Percentiles rank a stretch among this genome's conserved stretches.
These are phyloP conservation scores for Xiphophorus hellerii DNA, from an alignment of 2,113 vertebrate species.

Conservation along the genomic window DNA sequence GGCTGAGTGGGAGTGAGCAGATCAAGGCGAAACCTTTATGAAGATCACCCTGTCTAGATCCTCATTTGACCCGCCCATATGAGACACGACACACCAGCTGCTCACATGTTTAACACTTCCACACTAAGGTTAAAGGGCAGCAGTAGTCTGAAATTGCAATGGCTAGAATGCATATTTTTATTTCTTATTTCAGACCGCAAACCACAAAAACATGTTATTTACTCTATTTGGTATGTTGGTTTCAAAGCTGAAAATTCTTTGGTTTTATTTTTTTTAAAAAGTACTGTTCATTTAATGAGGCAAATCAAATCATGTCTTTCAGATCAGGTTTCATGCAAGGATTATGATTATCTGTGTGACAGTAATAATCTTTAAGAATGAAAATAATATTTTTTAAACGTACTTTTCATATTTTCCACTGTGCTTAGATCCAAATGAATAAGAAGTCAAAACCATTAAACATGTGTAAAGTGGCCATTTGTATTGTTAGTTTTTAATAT, in stretches of 20 bases:
- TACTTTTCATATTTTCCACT: neutral
- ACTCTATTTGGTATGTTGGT: neutral
- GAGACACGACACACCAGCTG: conserved; percentile 35
- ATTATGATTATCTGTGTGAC: neutral
- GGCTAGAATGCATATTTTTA: neutral
- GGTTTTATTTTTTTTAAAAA: too few relatives aligned
- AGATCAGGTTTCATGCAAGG: neutral
- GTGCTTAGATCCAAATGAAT: neutral
- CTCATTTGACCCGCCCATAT: conserved; percentile 60
- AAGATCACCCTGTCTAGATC: conserved; percentile 41
- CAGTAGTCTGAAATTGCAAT: neutral
- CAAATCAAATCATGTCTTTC: neutral
- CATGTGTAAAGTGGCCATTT: too few relatives aligned
- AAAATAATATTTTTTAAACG: neutral
- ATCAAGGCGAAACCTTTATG: conserved; percentile 49
- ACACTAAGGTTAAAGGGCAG: conserved; percentile 13
- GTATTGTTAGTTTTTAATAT: too few relatives aligned
- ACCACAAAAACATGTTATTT: neutral
- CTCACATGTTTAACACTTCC: conserved; percentile 23
- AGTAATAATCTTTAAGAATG: neutral
- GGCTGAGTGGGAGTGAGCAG: conserved; percentile 50
- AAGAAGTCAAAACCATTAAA: neutral
- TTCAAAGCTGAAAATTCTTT: too few relatives aligned
- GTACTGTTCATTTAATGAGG: neutral
- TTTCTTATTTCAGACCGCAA: neutral